Evolutionary conservation across 2,113 vertebrate genomes (phyloP).

Genomic region (Chroicocephalus ridibundus): DNA sequence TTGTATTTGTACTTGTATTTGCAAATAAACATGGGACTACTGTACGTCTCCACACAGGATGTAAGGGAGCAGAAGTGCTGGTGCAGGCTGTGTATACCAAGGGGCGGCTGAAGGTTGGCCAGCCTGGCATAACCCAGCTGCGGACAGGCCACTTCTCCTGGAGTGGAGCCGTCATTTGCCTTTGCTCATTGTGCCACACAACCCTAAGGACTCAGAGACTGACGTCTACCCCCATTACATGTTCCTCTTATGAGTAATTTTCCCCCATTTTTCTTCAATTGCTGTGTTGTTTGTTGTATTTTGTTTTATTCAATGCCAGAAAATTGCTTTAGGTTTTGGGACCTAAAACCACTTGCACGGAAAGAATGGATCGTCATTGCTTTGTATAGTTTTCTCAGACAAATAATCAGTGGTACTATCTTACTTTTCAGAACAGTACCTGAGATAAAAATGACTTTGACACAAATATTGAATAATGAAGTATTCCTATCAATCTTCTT

Average conservation of each 20-base stretch:
- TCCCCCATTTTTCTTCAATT: not conserved
- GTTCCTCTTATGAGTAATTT: not conserved
- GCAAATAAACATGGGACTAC: not conserved
- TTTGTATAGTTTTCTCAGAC: not conserved
- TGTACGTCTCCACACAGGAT: not conserved
- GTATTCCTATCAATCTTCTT: not conserved
- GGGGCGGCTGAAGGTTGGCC: not conserved
- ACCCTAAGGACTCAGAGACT: not conserved
- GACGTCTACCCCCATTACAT: rapidly evolving
- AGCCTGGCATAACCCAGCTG: not conserved
- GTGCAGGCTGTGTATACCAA: not conserved
- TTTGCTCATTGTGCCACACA: not conserved
- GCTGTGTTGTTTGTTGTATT: not conserved
- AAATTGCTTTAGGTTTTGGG: not conserved
- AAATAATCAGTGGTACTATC: not conserved
- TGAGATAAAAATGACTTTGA: not conserved
- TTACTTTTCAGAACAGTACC: not conserved
- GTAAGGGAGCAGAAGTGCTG: not conserved
- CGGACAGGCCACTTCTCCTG: not conserved
- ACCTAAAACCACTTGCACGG: not conserved
- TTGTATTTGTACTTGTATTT: not conserved
- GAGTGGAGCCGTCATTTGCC: not conserved
- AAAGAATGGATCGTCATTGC: not conserved
- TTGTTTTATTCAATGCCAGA: not conserved
- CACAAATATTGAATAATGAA: not conserved